Conservation (phyloP, 2,113 vertebrate species). For the Catagonus wagneri region DNA sequence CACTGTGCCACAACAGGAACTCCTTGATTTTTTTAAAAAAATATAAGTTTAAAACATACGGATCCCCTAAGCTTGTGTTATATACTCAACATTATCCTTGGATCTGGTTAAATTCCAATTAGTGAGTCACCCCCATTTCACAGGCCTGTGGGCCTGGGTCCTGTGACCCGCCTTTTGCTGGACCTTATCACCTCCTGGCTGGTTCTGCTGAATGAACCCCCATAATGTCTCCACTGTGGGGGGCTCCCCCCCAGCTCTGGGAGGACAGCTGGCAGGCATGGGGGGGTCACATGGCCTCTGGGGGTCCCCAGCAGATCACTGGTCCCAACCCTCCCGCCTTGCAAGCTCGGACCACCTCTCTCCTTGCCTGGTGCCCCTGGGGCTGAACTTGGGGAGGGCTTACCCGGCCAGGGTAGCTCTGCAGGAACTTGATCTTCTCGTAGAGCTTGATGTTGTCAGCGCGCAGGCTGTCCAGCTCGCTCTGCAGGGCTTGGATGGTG, state of each 20-base stretch:
- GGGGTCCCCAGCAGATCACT: background rate
- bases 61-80: background rate
- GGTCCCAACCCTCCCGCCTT: accelerated
- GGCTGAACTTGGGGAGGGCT: constrained; percentile 43
- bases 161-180: background rate
- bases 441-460: constrained; percentile 99
- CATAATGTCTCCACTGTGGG: background rate
- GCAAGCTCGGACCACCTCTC: background rate
- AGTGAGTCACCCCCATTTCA: background rate
- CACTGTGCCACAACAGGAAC: no score
- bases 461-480: constrained; percentile 95
- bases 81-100: background rate
- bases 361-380: background rate
- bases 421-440: constrained; percentile 99
- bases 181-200: background rate
- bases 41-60: background rate
- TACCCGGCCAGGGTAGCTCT: constrained; percentile 95
- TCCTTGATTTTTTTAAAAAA: no score
- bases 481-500: constrained; percentile 96
- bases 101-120: background rate
- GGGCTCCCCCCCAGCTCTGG: background rate
- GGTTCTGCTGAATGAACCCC: background rate
- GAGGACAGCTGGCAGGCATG: background rate
- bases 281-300: background rate
- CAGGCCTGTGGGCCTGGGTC: background rate